Base-by-base conservation (phyloP, 2,888 invertebrate species). In the Synanthedon tipuliformis region DNA sequence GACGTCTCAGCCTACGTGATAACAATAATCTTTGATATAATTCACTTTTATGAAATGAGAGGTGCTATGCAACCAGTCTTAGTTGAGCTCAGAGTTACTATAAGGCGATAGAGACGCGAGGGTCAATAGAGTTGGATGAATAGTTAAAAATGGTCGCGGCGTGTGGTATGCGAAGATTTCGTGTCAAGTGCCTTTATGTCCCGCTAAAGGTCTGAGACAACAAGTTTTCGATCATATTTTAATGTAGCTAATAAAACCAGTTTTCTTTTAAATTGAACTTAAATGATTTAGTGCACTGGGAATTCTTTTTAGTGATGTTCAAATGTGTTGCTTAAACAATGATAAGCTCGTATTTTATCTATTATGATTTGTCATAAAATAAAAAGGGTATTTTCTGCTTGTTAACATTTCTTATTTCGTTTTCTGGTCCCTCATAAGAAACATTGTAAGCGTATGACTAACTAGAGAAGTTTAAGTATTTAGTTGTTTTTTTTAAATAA, bases 1-100 rank as follows among this genome's bases (percentile, higher is more conserved):
- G 86, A 85, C 86, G 75, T 80, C 78, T 84, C 80, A 68, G 85
- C 86, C 85, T 86, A 83, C 84, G 80, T 85, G 85, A 81, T 82
- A 85, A 86, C 83, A 81, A 85, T 85, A 77, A 34, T 78, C 71
- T 65, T 64, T 64, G 72, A 66, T 75, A 82, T 85, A 85, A 81
- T 76, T 84, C 77, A 78, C 70, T 69, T 73, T 72, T 69, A 69
- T 67, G 58, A 65, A 64, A 67, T 65, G 62, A 64, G 61, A 59
- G 61, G 55, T 50, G 45, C 27, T 15, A 23, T 54, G n/a, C n/a
- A 57, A 48, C 75, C 69, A 70, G 54, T 59, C 10, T 71, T 62
- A 50, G 3, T 57, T 63, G 78, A 65, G 11, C 75, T 62, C 16
- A 12, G 16, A 16, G 11, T 49, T 15, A 12, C n/a, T 5, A 7